These are phyloP conservation scores for Lynx canadensis DNA, from an alignment of 2,113 vertebrate species.

Conservation along the genomic window DNA sequence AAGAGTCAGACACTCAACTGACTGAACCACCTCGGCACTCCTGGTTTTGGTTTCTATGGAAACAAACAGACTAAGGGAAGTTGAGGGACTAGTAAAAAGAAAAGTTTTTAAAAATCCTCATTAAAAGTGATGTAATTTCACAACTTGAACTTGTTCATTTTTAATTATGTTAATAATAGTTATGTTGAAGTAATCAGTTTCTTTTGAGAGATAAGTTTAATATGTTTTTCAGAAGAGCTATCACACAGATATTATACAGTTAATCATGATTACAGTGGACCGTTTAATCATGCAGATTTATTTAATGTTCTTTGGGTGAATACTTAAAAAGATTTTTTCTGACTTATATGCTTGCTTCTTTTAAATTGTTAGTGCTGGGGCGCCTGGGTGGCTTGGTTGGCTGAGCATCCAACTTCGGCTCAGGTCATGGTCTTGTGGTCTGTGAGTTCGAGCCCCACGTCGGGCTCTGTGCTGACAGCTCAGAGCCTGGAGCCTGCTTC, in stretches of 20 bases:
- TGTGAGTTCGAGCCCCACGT: too few relatives aligned
- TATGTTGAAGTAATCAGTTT: constrained; percentile 31
- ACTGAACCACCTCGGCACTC: neutral
- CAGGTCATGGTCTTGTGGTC: too few relatives aligned
- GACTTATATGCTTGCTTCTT: constrained; percentile 27
- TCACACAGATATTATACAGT: constrained; percentile 27
- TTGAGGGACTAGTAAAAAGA: constrained; percentile 76
- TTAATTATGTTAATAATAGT: constrained; percentile 56
- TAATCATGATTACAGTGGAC: constrained; percentile 34
- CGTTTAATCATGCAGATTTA: constrained; percentile 64
- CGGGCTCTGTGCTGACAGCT: too few relatives aligned
- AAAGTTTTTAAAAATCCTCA: constrained; percentile 10
- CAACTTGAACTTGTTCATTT: constrained; percentile 33
- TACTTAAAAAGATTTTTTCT: constrained; percentile 55
- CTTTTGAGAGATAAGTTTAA: constrained; percentile 63
- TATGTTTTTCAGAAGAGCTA: constrained; percentile 58
- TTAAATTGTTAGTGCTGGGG: constrained; percentile 38
- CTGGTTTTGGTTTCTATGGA: constrained; percentile 78
- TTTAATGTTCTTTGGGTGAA: constrained; percentile 41
- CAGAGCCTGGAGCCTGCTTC: too few relatives aligned
- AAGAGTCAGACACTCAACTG: too few relatives aligned
- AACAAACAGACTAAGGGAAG: constrained; percentile 73
- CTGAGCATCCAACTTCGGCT: too few relatives aligned
- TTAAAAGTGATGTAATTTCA: constrained; percentile 75
- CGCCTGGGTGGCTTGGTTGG: too few relatives aligned